Base-by-base conservation (phyloP, 2,797 vertebrate species). In the Pelodytes ibericus region DNA sequence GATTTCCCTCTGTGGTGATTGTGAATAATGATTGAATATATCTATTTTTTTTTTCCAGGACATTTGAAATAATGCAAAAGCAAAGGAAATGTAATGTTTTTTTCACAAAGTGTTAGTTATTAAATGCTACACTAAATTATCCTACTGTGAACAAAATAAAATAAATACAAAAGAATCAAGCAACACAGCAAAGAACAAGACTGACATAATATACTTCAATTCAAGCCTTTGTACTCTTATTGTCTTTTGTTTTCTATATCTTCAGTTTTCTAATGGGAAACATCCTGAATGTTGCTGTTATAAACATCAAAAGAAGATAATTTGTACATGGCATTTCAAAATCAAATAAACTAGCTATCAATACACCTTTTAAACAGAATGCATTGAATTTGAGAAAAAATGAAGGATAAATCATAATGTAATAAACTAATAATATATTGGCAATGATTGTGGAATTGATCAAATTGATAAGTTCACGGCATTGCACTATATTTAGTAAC, bases 141-240 rank as follows among this genome's bases (percentile, higher is more conserved):
- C 4, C 31, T 63, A 31, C 31, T 60, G 27, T 60, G 60, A 63
- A 39, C 10, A 63, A 63, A 22, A n/a, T n/a, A n/a, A n/a, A 22
- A 36, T 33, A 63, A n/a, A 36, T 20, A 36, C 60, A 63, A 36
- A 4, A 53, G 49, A 53, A 22, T 39, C 16, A 31, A 30, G 15
- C 20, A 39, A 22, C 31, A 63, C 39, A 22, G 31, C 18, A 39
- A 20, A 63, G 20, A 63, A 39, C 9, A 36, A 20, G 20, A 31
- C 60, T 39, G 3, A 36, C 60, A 60, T 18, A 60, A 60, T 31
- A 31, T 59, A 59, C 18, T n/a, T 60, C 10, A 60, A 22, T 53
- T 53, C 49, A 22, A 53, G 49, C 49, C 16, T 53, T 53, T 53
- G 49, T 22, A 24, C 20, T 24, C 22, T 53, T 53, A 53, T 53